A percentile compares a stretch with the other conserved stretches of the same genome.
Evolutionary conservation across 2,888 invertebrate genomes (phyloP).

Genomic region (Hyposoter didymator): DNA sequence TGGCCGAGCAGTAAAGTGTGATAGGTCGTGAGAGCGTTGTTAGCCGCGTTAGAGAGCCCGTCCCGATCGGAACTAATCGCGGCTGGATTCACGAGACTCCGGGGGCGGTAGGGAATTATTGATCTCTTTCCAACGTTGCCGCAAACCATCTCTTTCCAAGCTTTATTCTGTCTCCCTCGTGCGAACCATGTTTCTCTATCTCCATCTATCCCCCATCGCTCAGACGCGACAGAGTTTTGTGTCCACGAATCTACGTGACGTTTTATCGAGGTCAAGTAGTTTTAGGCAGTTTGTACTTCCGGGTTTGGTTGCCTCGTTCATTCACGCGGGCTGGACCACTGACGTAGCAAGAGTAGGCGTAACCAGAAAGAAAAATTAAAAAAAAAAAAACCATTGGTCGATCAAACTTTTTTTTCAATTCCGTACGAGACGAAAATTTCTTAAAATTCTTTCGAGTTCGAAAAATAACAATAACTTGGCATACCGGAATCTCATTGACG

Average conservation of each 20-base stretch:
- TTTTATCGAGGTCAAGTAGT: constrained; percentile 36
- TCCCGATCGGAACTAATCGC: constrained; percentile 48
- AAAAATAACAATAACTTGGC: background rate
- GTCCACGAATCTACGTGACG: constrained; percentile 36
- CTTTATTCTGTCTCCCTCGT: background rate
- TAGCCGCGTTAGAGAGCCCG: constrained; percentile 24
- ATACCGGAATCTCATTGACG: constrained; percentile 6
- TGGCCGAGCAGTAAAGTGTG: background rate
- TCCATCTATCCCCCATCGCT: background rate
- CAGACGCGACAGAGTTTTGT: background rate
- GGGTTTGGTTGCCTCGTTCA: background rate
- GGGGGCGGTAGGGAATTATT: constrained; percentile 52
- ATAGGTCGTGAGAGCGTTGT: constrained; percentile 16
- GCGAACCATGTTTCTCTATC: background rate
- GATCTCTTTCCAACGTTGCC: constrained; percentile 47
- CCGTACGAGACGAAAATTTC: background rate
- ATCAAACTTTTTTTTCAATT: background rate
- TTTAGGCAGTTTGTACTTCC: background rate
- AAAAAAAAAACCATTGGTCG: background rate
- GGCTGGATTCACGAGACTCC: constrained; percentile 46
- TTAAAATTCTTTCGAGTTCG: background rate
- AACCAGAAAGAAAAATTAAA: background rate
- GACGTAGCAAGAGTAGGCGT: background rate
- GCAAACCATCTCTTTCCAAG: constrained; percentile 19
- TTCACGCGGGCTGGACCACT: background rate